These are phyloP conservation scores for Micromussa lordhowensis DNA, from an alignment of 92 coral and sea anemone species.

Conservation along the genomic window DNA sequence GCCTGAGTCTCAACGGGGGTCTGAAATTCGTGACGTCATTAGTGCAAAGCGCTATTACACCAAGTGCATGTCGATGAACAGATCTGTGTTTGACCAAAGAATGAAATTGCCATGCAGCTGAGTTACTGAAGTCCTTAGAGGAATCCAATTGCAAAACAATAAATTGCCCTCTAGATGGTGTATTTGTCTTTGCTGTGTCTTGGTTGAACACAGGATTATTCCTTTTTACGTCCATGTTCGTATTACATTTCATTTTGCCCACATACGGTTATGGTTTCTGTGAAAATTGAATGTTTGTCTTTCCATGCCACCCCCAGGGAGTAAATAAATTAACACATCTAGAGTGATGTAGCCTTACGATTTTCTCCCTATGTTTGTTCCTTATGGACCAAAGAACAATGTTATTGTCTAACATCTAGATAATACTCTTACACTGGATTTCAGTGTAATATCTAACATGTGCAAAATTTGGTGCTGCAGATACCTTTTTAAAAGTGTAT, in stretches of 20 bases:
- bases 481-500: too few relatives aligned
- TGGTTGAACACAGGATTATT: slow-evolving; percentile 14
- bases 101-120: not conserved
- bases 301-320: slow-evolving; percentile 13
- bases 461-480: not conserved
- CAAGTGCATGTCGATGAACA: not conserved
- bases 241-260: not conserved
- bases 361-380: not conserved
- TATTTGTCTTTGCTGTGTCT: not conserved
- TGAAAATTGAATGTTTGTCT: not conserved
- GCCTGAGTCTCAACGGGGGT: too few relatives aligned
- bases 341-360: not conserved
- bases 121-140: slow-evolving; percentile 2
- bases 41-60: too few relatives aligned
- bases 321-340: slow-evolving; percentile 22
- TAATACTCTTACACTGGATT: not conserved
- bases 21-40: too few relatives aligned
- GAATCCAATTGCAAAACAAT: slow-evolving; percentile 12
- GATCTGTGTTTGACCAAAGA: not conserved
- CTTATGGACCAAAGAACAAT: not conserved
- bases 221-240: not conserved
- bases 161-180: slow-evolving; percentile 1
- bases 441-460: not conserved
- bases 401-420: not conserved
- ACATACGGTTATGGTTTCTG: not conserved